Evolutionary conservation across 2,888 invertebrate genomes (phyloP), one percentile per base, ranked within the genome.

Genomic region (Pachymerium ferrugineum): DNA sequence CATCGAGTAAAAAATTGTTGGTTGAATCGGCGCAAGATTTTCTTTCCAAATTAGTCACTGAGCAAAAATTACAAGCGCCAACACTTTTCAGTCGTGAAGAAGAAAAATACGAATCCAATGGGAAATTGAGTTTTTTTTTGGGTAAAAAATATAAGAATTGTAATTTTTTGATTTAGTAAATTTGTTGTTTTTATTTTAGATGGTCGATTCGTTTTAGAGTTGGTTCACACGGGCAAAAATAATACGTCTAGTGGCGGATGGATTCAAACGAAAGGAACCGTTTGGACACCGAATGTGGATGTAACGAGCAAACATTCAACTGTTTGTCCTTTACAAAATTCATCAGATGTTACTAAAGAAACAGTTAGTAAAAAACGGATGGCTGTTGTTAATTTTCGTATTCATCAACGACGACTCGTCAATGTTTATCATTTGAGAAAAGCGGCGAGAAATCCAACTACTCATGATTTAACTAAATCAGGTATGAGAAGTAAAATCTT

Each of bases 141-240:
- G 73, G 73, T 73, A 28, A 70, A 8, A 67, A 16, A 12, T n/a
- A 67, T 16, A 30, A 12, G 19, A 71, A 71, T 38, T 16, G 16
- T 12, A 38, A 6, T 30, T 3, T 33, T 10, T 16, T 33, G 12
- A 31, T n/a, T n/a, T n/a, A n/a, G n/a, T n/a, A 70, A 70, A 12
- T 30, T 16, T 2, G 3, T 70, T 14, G 16, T 6, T 16, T 71
- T 71, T 8, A 28, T 62, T 16, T 5, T 29, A 76, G 76, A 72
- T 69, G 76, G 76, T 10, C 71, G 74, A 19, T 76, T 76, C 25
- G 74, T 76, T 30, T 35, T 76, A 69, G 76, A 76, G 69, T 70
- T 76, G 14, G 38, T 30, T 1, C 76, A 76, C 47, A 47, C 69
- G 10, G 72, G 72, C 16, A 38, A 33, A 3, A 70, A 74, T 10